Conservation (phyloP, 2,797 vertebrate species). For the Pangasius krempfi region DNA sequence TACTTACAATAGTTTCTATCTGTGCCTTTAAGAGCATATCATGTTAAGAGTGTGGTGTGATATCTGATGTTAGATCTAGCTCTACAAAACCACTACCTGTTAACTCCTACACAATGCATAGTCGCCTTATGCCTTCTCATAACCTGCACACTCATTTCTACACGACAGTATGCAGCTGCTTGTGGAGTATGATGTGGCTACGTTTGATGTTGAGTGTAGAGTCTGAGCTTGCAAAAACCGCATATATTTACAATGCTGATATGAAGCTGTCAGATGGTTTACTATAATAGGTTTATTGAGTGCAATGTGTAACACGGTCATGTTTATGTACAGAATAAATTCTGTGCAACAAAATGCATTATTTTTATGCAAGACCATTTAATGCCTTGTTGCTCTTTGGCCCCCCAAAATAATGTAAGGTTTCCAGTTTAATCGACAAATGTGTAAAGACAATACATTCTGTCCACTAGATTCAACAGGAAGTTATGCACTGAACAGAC, state of each 20-base stretch:
- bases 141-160: neutral
- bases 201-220: neutral
- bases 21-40: neutral
- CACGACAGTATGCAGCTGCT: neutral
- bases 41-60: neutral
- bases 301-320: neutral
- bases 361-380: neutral
- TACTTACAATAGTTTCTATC: neutral
- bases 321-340: neutral
- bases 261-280: neutral
- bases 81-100: slow-evolving; percentile 26
- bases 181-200: no score
- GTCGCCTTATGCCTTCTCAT: neutral
- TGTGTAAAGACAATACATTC: neutral
- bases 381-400: neutral
- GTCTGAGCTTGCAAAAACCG: neutral
- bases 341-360: neutral
- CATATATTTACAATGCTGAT: neutral
- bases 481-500: neutral
- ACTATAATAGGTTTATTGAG: neutral
- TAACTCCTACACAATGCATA: neutral
- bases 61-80: neutral
- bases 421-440: no score
- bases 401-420: no score
- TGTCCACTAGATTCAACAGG: neutral